Base-by-base conservation (phyloP, 2,113 vertebrate species). In the Cottus gobio region DNA sequence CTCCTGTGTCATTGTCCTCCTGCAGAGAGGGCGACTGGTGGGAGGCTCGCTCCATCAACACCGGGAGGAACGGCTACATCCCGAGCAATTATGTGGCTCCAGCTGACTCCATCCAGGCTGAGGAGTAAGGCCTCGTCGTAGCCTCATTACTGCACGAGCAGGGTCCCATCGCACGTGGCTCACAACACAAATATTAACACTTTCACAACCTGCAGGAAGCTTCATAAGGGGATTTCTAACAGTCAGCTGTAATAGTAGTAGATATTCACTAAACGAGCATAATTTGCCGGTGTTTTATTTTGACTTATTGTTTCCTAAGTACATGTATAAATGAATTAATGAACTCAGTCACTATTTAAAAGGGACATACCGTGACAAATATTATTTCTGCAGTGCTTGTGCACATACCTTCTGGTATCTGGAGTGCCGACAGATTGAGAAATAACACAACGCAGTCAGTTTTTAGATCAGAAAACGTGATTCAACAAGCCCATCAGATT, bases 71-170 rank as follows among this genome's bases (percentile, higher is more conserved):
- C 52, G 98, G 98, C 88, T 99, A 99, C 92, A 99, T 99, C 93
- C 98, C 98, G 57, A 99, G 98, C 91, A 99, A 99, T 95, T 99
- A 99, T 2, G 98, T 99, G 86, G 98, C 98, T 84, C 98, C 98
- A 75, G 98, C 98, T 57, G 98, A 99, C 93, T 99, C 98, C 85
- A 99, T 99, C 92, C 98, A 99, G 92, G 98, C 98, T 60, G 98
- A 99, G 96, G 98, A 99, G 98, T 99, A 97, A 96, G 97, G 56
- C 76, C 71, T 50, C 73, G 48, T 87, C 48, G 57, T 69, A 71
- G 76, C 66, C 74, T 75, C 22, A 57, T 85, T 84, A 75, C 44
- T 82, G 39, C 63, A 68, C 63, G 0, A 20, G 62, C 62, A 34
- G 77, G 79, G 87, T 65, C 28, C 24, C 36, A 31, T 37, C 39